Conservation (phyloP, 2,113 vertebrate genomes). For the Cichladusa arquata region DNA sequence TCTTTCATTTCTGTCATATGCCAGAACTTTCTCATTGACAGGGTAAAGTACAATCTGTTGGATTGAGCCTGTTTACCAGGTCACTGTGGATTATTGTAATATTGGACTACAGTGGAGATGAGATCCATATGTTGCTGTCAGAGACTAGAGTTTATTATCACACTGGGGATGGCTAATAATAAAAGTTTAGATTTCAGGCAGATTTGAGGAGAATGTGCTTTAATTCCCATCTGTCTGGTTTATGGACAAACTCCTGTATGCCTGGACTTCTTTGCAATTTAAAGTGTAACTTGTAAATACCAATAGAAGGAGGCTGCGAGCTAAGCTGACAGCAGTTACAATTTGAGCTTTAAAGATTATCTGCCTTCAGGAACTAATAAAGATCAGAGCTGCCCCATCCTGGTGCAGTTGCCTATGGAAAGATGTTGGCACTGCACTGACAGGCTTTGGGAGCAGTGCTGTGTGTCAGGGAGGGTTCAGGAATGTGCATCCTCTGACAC, state of each 20-base stretch:
- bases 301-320: not conserved
- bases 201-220: not conserved
- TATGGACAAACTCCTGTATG: not conserved
- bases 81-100: not conserved
- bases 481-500: rapidly evolving
- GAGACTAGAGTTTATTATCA: not conserved
- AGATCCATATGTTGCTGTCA: not conserved
- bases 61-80: not conserved
- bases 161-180: not conserved
- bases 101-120: not conserved
- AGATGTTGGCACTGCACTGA: not conserved
- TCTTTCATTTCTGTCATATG: not conserved
- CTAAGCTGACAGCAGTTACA: not conserved
- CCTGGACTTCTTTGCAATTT: not conserved
- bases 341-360: not conserved
- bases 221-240: not conserved
- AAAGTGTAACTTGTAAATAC: conserved; percentile 15
- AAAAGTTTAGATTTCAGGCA: not conserved
- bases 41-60: not conserved
- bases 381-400: not conserved
- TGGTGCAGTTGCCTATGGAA: not conserved
- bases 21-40: not conserved
- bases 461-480: rapidly evolving
- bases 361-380: not conserved
- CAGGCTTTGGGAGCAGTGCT: not conserved